These are phyloP conservation scores for Camponotus pennsylvanicus DNA, from an alignment of 1,140 invertebrate genomes.

Conservation along the genomic window DNA sequence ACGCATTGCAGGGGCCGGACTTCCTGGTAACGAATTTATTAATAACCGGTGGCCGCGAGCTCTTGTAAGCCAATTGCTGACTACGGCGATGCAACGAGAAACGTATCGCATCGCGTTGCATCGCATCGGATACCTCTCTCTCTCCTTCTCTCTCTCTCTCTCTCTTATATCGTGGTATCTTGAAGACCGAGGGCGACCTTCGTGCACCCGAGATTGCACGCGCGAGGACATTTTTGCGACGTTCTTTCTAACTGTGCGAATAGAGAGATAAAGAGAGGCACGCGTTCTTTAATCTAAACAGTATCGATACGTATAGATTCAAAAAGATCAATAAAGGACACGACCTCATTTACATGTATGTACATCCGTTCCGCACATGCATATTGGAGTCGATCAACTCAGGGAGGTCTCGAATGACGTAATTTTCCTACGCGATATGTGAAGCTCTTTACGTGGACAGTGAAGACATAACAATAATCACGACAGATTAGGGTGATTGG, in stretches of 20 bases:
- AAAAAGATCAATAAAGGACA: background rate
- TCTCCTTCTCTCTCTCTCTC: too few relatives aligned
- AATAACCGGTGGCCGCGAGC: constrained; percentile 63
- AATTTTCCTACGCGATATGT: background rate
- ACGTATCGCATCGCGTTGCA: constrained; percentile 44
- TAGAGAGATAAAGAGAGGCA: background rate
- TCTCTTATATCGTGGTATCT: constrained; percentile 24
- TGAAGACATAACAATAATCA: too few relatives aligned
- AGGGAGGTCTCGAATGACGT: background rate
- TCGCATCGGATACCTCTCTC: background rate
- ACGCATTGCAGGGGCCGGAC: background rate
- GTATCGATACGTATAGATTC: constrained; percentile 14
- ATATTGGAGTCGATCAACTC: background rate
- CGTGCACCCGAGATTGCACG: constrained; percentile 42
- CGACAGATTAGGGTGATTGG: too few relatives aligned
- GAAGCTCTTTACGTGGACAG: too few relatives aligned
- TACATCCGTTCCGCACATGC: background rate
- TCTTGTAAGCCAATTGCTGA: constrained; percentile 59
- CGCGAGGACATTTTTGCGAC: constrained; percentile 52
- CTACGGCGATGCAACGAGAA: constrained; percentile 40
- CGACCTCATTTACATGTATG: constrained; percentile 1
- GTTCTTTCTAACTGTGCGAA: constrained; percentile 11
- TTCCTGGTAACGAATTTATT: constrained; percentile 72
- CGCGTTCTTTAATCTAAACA: constrained; percentile 21
- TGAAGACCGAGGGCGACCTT: constrained; percentile 56